These are phyloP conservation scores for Mya arenaria DNA, from an alignment of 1,140 invertebrate genomes.

Conservation along the genomic window DNA sequence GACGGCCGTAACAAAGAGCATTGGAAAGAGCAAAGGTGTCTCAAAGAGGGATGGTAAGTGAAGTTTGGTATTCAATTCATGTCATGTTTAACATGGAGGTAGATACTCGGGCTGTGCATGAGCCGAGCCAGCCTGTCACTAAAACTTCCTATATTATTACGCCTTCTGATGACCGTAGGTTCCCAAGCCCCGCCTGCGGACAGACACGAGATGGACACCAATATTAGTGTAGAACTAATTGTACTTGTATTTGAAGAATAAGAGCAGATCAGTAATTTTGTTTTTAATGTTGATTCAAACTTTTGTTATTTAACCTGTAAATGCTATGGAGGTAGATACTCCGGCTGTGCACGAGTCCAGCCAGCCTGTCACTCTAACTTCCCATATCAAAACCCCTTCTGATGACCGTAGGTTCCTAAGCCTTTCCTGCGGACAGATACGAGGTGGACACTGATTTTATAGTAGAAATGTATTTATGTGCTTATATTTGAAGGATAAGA, in stretches of 20 bases:
- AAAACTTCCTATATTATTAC: slow-evolving; percentile 66
- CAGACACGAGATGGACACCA: slow-evolving; percentile 72
- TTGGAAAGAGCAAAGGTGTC: slow-evolving; percentile 65
- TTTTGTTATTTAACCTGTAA: no score
- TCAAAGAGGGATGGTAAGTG: slow-evolving; percentile 65
- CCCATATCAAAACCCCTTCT: slow-evolving; percentile 69
- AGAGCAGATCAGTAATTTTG: no score
- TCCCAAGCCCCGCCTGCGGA: slow-evolving; percentile 64
- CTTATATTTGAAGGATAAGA: no score
- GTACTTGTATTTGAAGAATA: no score
- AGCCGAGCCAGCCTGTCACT: slow-evolving; percentile 56
- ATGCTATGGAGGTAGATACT: slow-evolving; percentile 74
- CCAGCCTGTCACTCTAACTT: slow-evolving; percentile 63
- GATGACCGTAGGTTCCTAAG: slow-evolving; percentile 70
- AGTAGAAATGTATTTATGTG: neutral
- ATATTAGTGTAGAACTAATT: neutral
- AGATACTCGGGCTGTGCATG: slow-evolving; percentile 62
- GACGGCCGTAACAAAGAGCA: slow-evolving; percentile 66
- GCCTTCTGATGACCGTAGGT: slow-evolving; percentile 72
- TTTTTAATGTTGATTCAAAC: no score
- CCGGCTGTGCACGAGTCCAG: slow-evolving; percentile 21
- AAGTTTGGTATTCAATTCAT: neutral
- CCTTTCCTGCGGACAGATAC: slow-evolving; percentile 72
- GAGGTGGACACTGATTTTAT: slow-evolving; percentile 61
- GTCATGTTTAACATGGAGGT: slow-evolving; percentile 63